Base-by-base conservation (phyloP, 1,140 invertebrate genomes). In the Acromyrmex heyeri region DNA sequence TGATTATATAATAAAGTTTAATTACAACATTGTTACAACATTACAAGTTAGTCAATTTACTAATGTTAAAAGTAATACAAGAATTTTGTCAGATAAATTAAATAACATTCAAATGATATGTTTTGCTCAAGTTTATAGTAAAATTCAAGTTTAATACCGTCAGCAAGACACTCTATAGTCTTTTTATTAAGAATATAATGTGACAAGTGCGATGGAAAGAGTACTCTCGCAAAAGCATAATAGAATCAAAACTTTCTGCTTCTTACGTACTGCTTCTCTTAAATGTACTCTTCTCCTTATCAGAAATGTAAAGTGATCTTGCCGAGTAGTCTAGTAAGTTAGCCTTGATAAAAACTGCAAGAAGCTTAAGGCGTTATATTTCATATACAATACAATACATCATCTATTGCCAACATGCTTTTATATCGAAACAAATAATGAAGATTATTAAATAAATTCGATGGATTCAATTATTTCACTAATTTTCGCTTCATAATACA, bases 221-320 rank as follows among this genome's bases (percentile, higher is more conserved):
- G 21, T 79, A 69, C 10, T 14, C 30, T 38, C 12, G 61, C 27
- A 34, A 50, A 53, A 67, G 64, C 14, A 21, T 79, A 79, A 79
- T 79, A 24, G 48, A 79, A 55, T 79, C 64, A 70, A 70, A 79
- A 79, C 77, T 79, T 79, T 14, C 64, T 38, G 30, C 62, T 70
- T 27, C 30, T 16, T 77, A 24, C 8, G 34, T 61, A 38, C 48
- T 72, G n/a, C 16, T 73, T 57, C 53, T 55, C 70, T 55, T 77
- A 61, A 75, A 75, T 75, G 53, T 59, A 75, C 53, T 59, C 72
- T 38, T n/a, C 24, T 44, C 55, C 55, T 77, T 77, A 77, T 64
- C 57, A 77, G 57, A 77, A 77, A 77, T 77, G 21, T 64, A 64
- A 48, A 64, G 16, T 44, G 21, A 77, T 77, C 57, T 67, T 30